Evolutionary conservation across 2,113 vertebrate genomes (phyloP).

Genomic region (Lepisosteus osseus): DNA sequence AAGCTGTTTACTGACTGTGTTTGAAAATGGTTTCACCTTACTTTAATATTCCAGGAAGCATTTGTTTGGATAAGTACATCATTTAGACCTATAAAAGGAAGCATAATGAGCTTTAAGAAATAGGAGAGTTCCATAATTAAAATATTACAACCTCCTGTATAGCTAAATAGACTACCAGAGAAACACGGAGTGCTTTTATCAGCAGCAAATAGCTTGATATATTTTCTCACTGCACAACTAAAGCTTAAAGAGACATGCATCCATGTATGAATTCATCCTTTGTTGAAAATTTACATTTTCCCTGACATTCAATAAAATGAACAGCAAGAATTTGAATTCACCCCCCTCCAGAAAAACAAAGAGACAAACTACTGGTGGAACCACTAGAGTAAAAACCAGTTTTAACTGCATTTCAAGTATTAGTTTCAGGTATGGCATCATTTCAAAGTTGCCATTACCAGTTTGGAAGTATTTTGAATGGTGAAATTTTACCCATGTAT

Average conservation of each 20-base stretch:
- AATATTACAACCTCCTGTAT: too few relatives aligned
- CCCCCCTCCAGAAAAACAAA: background rate
- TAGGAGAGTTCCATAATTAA: too few relatives aligned
- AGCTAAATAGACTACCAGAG: too few relatives aligned
- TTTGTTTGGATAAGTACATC: background rate
- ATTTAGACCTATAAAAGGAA: background rate
- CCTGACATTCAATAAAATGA: conserved; percentile 5
- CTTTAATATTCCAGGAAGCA: conserved; percentile 11
- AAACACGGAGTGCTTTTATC: background rate
- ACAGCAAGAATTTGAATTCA: background rate
- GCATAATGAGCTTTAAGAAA: conserved; percentile 8
- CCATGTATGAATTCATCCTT: conserved; percentile 26
- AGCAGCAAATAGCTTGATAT: conserved; percentile 1
- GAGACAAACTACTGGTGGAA: too few relatives aligned
- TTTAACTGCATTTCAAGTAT: conserved; percentile 15
- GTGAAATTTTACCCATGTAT: background rate
- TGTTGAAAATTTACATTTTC: conserved; percentile 8
- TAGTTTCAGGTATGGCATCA: background rate
- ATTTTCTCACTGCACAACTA: conserved; percentile 30
- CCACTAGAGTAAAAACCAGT: background rate
- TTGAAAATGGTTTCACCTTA: conserved; percentile 12
- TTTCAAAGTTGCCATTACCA: background rate
- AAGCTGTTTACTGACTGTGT: background rate
- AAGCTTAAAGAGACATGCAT: conserved; percentile 14
- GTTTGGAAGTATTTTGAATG: background rate